Evolutionary conservation across 1,140 invertebrate genomes (phyloP), one percentile per base, ranked within the genome.

Genomic region (Bilobella aurantiaca): DNA sequence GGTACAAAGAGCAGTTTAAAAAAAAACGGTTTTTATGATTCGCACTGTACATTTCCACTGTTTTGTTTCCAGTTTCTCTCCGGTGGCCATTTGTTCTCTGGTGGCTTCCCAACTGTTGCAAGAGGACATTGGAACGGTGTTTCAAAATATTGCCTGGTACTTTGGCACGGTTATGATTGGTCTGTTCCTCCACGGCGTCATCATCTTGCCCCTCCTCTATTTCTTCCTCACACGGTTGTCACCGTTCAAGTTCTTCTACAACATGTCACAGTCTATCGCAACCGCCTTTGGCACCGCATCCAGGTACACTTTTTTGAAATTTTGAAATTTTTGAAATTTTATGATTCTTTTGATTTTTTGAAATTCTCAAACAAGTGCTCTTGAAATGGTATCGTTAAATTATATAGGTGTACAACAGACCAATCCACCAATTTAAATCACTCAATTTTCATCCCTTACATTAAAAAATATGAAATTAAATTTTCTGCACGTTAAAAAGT

Each of bases 81-180:
- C 83, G 1, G 71, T 84, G 37, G 83, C 83, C 60, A 82, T 84
- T 37, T 75, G 78, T 8, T 85, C 82, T 70, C 75, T 84, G 27
- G 79, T 84, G 53, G 77, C 79, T 32, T 80, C 77, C 21, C 80
- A 83, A 71, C 79, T 85, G 58, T 71, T 83, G n/a, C 77, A 76
- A 42, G 81, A 84, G 73, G 74, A 79, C 29, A 62, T 62, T 28
- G 59, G 29, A 12, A 5, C 2, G 5, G 32, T 62, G 12, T 75
- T 80, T 53, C 73, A 31, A 18, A 49, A 46, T 66, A 74, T 83
- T 21, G 82, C 80, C n/a, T 70, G 80, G 65, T 83, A 82, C 71
- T 79, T 82, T 62, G 63, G 77, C 8, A 84, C 82, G 5, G 72
- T 76, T 16, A 16, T 76, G 0, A 30, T 68, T 63, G 80, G 79